phyloP scores from a whole-genome alignment of 2,113 vertebrate genomes.

The Cynoglossus semilaevis region DNA sequence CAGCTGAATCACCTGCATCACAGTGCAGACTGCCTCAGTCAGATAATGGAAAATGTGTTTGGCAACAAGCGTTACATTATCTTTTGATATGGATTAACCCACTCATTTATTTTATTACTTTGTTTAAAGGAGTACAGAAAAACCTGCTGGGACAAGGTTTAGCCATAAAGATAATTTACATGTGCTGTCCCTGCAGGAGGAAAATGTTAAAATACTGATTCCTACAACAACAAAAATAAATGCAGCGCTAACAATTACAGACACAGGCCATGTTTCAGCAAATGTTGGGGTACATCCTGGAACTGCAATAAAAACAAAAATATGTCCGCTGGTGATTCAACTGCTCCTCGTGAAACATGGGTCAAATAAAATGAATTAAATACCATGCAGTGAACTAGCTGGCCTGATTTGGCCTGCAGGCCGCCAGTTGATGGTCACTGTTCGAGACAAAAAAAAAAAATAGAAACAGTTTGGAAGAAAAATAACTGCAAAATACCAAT shows the following conservation, averaged over 20 bases:
- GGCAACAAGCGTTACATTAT: slow-evolving; percentile 39
- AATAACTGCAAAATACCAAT: no score
- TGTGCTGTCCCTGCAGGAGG: background rate
- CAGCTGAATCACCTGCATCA: slow-evolving; percentile 65
- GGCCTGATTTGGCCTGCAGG: no score
- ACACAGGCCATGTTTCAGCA: background rate
- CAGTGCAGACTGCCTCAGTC: slow-evolving; percentile 31
- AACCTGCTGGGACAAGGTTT: background rate
- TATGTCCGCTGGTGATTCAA: background rate
- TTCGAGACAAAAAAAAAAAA: no score
- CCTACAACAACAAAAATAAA: background rate
- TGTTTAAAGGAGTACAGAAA: background rate
- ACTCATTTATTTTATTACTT: slow-evolving; percentile 1
- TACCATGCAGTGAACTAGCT: no score
- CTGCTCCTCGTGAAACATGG: no score
- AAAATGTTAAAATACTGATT: background rate
- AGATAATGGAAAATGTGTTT: slow-evolving; percentile 7
- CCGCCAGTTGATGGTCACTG: no score
- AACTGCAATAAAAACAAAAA: background rate
- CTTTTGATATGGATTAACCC: slow-evolving; percentile 25
- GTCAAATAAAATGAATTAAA: no score
- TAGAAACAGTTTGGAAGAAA: no score
- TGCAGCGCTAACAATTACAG: background rate
- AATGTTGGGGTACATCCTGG: background rate
- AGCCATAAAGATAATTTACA: slow-evolving; percentile 1